These are phyloP conservation scores for Cyclophora albipunctata DNA, from an alignment of 2,888 invertebrate species.

Conservation along the genomic window DNA sequence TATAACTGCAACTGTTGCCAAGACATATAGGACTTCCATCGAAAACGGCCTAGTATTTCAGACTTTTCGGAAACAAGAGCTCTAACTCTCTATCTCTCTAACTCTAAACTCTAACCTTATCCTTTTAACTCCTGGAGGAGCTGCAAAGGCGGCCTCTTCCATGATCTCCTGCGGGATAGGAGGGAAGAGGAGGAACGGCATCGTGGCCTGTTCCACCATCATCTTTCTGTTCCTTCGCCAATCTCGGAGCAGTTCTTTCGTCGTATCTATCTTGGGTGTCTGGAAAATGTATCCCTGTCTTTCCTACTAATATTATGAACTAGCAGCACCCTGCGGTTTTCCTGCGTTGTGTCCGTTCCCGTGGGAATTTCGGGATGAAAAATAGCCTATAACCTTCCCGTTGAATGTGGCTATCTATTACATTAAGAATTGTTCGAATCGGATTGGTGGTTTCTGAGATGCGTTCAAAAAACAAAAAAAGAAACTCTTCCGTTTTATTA, in stretches of 20 bases:
- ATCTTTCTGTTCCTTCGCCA: constrained; percentile 35
- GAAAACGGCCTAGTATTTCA: not conserved
- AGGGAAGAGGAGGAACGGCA: constrained; percentile 43
- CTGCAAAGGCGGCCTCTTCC: constrained; percentile 38
- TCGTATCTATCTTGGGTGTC: constrained; percentile 26
- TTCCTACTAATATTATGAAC: not conserved
- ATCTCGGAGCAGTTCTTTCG: constrained; percentile 25
- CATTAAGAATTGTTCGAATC: too few species aligned
- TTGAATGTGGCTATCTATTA: too few species aligned
- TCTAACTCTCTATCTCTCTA: not conserved
- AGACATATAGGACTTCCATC: too few species aligned
- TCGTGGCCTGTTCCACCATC: constrained; percentile 31
- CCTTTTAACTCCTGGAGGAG: constrained; percentile 34
- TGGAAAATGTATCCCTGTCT: constrained; percentile 4
- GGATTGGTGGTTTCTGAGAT: too few species aligned
- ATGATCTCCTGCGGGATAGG: constrained; percentile 27
- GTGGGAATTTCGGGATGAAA: not conserved
- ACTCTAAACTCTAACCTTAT: constrained; percentile 33
- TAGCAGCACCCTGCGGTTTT: not conserved
- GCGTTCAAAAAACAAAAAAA: too few species aligned
- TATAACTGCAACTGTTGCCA: too few species aligned
- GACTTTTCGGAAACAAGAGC: not conserved
- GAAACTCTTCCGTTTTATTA: too few species aligned
- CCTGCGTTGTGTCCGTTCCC: not conserved
- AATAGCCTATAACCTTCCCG: too few species aligned